These are phyloP conservation scores for Scolopax mira DNA, from an alignment of 2,113 vertebrate genomes.

Conservation along the genomic window DNA sequence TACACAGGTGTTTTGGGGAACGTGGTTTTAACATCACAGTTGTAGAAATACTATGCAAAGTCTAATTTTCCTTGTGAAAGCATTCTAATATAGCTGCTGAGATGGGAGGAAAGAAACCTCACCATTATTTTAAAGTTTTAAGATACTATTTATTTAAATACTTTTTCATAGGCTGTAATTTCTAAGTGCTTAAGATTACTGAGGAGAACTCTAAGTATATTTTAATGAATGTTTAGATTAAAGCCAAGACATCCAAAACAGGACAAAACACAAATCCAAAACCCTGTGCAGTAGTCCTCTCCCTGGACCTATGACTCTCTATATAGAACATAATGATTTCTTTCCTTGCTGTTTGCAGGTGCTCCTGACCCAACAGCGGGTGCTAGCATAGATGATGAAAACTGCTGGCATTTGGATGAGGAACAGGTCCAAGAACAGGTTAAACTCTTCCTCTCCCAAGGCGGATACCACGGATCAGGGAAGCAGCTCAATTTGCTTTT, in stretches of 20 bases:
- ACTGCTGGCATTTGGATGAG: slow-evolving; percentile 98
- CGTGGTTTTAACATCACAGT: background rate
- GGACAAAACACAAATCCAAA: background rate
- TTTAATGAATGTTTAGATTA: background rate
- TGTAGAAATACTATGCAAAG: background rate
- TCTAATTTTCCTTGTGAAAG: background rate
- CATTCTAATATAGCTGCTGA: background rate
- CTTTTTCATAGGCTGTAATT: background rate
- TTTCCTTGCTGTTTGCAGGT: slow-evolving; percentile 78
- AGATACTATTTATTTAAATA: background rate
- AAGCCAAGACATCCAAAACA: background rate
- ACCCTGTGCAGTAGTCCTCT: background rate
- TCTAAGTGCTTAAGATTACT: background rate
- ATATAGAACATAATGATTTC: background rate
- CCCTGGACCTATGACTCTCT: background rate
- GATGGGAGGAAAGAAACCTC: background rate
- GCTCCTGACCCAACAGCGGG: slow-evolving; percentile 96
- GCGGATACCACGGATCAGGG: slow-evolving; percentile 96
- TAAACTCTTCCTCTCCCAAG: slow-evolving; percentile 96
- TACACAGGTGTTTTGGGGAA: background rate
- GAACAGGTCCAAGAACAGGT: slow-evolving; percentile 98
- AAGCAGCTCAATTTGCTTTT: slow-evolving; percentile 98
- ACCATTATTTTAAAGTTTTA: background rate
- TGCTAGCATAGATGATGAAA: slow-evolving; percentile 96
- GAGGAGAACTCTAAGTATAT: background rate